Evolutionary conservation across 2,797 vertebrate genomes (phyloP).

Genomic region (Orientallactaga sibirica): DNA sequence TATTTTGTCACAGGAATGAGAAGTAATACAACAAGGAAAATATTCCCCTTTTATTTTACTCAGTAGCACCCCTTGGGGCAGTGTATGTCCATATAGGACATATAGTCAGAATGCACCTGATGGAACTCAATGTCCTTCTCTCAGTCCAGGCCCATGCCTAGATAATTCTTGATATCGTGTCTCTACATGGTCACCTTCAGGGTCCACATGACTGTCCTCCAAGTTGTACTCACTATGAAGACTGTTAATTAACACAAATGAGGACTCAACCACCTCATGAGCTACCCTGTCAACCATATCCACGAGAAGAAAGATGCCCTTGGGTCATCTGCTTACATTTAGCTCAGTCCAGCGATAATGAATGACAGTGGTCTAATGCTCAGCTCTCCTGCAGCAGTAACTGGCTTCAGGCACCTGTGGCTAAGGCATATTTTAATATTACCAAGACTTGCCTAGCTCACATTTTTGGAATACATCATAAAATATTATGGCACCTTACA

Average conservation of each 20-base stretch:
- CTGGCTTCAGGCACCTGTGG: too few relatives aligned
- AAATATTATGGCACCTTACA: fast-evolving
- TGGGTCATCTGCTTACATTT: neutral
- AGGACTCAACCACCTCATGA: neutral
- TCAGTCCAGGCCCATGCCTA: too few relatives aligned
- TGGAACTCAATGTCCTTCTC: too few relatives aligned
- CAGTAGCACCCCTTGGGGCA: neutral
- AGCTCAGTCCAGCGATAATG: neutral
- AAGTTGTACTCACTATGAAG: neutral
- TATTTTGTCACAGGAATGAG: too few relatives aligned
- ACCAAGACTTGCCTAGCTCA: neutral
- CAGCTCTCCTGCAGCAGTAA: neutral
- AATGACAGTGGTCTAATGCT: fast-evolving
- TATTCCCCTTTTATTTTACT: too few relatives aligned
- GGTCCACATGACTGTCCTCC: neutral
- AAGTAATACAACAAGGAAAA: neutral
- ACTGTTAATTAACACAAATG: neutral
- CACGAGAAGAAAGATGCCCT: neutral
- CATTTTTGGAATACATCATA: neutral
- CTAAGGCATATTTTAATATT: neutral
- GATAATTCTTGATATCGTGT: too few relatives aligned
- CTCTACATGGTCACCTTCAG: neutral
- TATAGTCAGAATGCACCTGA: neutral
- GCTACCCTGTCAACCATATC: neutral
- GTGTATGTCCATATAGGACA: neutral